Base-by-base conservation (phyloP, 2,888 invertebrate species). In the Scelioninae gen. 2 region DNA sequence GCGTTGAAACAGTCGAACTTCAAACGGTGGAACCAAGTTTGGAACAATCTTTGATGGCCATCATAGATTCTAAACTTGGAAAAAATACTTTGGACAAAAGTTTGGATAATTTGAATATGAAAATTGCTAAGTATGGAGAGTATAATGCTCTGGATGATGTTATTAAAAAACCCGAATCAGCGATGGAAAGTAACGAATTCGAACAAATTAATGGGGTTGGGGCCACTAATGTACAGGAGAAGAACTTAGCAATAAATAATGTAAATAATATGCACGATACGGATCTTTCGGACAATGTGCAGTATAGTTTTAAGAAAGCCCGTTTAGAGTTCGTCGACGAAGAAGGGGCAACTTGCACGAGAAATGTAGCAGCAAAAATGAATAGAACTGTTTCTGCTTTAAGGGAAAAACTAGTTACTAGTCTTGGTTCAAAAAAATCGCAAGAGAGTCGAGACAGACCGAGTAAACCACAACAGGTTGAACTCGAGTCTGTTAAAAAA, bases 1-100 rank as follows among this genome's bases (percentile, higher is more conserved):
- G 85, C 69, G 85, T 86, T 2, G 85, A 86, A 67, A 86, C 86
- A n/a, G 80, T 85, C 6, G 85, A 86, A 65, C 80, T 85, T 58
- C 83, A 83, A 60, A 78, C 78, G 5, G 84, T 83, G 16, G 83
- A 84, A 55, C 82, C 81, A 0, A 85, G 84, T 60, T 77, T 86
- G 9, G 86, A 86, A 61, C 81, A 85, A 65, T 86, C 85, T 15
- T 63, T 86, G 18, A 80, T 86, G 79, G 80, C 78, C 43, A 86
- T 86, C 4, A 86, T 86, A 31, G 85, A 86, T 46, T 85, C 85
- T 13, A 86, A 85, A 60, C 79, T 86, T 6, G 85, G 84, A 3
- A 80, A 82, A 16, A 77, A 76, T 9, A 70, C 78, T 2, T 64
- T 80, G 43, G 78, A 78, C 25, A 81, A 76, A 50, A 78, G 78